Evolutionary conservation across 2,797 vertebrate genomes (phyloP), one percentile per base, ranked within the genome.

Genomic region (Lateolabrax maculatus): DNA sequence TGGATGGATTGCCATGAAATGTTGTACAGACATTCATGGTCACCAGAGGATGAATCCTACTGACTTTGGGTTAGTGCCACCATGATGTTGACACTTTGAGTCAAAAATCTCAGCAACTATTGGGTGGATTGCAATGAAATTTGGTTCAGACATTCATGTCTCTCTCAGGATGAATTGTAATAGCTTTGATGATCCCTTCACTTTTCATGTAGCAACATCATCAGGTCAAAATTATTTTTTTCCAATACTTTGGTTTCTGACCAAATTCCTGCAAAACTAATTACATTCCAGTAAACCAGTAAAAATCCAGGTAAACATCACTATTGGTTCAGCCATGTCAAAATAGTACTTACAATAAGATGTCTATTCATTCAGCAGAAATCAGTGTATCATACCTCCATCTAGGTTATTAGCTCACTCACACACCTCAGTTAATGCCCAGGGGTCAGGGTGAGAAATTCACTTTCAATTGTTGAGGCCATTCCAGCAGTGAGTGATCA

Each of bases 401-500:
- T 71, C 37, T 29, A 31, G 29, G 53, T 43, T 75, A 51, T 62
- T 12, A 31, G 46, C 64, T 72, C 55, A 15, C 39, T 75, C 37
- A 69, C 61, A 79, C 75, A 37, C 55, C 70, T 69, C 62, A 43
- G 43, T 71, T 81, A 83, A 88, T 76, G 73, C 67, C 66, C n/a
- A n/a, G 80, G 57, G 70, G 55, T 68, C 55, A 41, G 52, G 77
- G 60, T 1, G 34, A 78, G 81, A 75, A 88, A 86, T 29, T 27
- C 34, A 61, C 85, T 81, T 37, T 81, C 37, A 5, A 69, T 53
- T 80, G 71, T 75, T 70, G 67, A 75, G 66, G 66, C 63, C 29
- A 43, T 58, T 72, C 67, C 81, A 76, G 79, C 71, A 75, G 77
- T 84, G 86, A 90, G 77, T 87, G 81, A 84, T 87, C 63, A 62